Base-by-base conservation (phyloP, 1,140 invertebrate genomes). In the Zaprionus gabonicus region DNA sequence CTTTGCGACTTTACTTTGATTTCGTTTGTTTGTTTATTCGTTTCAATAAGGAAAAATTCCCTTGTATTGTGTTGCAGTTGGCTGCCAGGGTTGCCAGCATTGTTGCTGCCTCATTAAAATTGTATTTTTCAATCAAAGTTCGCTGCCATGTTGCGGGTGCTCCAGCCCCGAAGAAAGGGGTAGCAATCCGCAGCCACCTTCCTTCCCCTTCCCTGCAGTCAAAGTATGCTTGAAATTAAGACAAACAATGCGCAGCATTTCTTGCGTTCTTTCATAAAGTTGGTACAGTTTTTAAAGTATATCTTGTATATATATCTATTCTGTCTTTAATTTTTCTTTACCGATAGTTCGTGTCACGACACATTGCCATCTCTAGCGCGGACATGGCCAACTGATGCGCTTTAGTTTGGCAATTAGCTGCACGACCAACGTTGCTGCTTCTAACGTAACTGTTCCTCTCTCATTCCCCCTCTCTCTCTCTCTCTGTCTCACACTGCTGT, bases 71-170 rank as follows among this genome's bases (percentile, higher is more conserved):
- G 66, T 73, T 71, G 68, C 65, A 73, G 57, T 38, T 65, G 17
- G 64, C 59, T 73, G 77, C 7, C 41, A 17, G 41, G 7, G 66
- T 76, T 67, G 68, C 65, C 41, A 72, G 57, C 38, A 13, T 41
- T 41, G 38, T 58, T 74, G 81, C 72, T 76, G 84, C 74, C 75
- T 87, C 85, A 87, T 87, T 87, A 87, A 87, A 87, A 88, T 84
- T 88, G 72, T 88, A 88, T 88, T 84, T 90, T 88, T 90, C 84
- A 88, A 88, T 88, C 85, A 88, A 88, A 88, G 85, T 88, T 88
- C 71, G 78, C 81, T 41, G 10, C 12, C 5, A 28, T 27, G 15
- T 20, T 38, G 64, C 23, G 5, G 23, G 20, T 36, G 31, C 12
- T 9, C 36, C 49, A 27, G 7, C 10, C 20, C 36, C 1, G 12